Base-by-base conservation (phyloP, 1,140 invertebrate species). In the Leptoteleia sp. region DNA sequence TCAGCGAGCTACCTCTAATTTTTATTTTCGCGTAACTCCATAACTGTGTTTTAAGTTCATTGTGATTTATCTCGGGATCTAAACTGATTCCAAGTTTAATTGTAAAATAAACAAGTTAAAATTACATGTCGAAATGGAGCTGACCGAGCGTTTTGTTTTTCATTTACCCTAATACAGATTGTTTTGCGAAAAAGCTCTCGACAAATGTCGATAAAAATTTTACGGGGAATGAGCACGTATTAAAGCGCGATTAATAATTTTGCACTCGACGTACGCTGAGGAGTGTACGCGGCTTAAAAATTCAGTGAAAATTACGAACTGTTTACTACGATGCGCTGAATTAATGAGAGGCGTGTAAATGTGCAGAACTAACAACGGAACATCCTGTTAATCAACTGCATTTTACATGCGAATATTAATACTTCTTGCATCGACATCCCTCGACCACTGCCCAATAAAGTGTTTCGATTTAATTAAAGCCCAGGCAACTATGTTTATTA, bases 341-440 rank as follows among this genome's bases (percentile, higher is more conserved):
- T 75, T 75, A 75, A 75, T 67, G 61, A 75, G 62, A 22, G n/a
- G 38, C 64, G 48, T 76, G 73, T 76, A 68, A 70, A 59, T 64
- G 62, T 27, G 64, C 64, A 68, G 71, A 76, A 67, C 62, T 55
- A 68, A 76, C 55, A 64, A 68, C 57, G 19, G 55, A 68, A 48
- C 73, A 70, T 68, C 64, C 62, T 68, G 62, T 62, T 52, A 37
- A 70, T 76, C 64, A 57, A 62, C 55, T n/a, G 15, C 6, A 47
- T 29, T 48, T 67, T 75, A 52, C 52, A 33, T 13, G n/a, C 11
- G 17, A 61, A 45, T 61, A 71, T 52, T 52, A 45, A 43, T 43
- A 40, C 13, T 42, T 57, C 13, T 35, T 25, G 38, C 15, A 40
- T 68, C 42, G 50, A 48, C 48, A 65, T 9, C 27, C n/a, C n/a